These are phyloP conservation scores for Caenorhabditis sp. DNA, from an alignment of 2,888 invertebrate species.

Conservation along the genomic window DNA sequence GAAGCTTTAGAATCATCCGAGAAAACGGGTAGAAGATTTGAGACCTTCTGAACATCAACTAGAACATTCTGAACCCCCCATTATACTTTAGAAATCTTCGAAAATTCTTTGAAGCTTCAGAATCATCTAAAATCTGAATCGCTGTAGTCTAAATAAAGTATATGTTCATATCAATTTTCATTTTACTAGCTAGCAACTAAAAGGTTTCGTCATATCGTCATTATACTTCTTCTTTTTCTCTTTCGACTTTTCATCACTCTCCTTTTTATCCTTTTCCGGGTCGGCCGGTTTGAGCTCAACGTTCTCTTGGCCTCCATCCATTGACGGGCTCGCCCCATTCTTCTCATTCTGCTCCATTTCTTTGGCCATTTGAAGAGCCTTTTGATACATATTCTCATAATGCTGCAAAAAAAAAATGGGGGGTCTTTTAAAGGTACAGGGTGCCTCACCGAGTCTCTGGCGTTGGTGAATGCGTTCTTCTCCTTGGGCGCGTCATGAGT, in stretches of 20 bases:
- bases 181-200: constrained; percentile 47
- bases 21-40: too few species aligned
- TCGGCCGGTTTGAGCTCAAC: constrained; percentile 39
- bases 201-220: constrained; percentile 42
- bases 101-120: too few species aligned
- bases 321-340: constrained; percentile 19
- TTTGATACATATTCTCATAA: constrained; percentile 64
- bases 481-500: constrained; percentile 41
- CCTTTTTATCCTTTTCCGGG: constrained; percentile 44
- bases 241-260: constrained; percentile 44
- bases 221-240: constrained; percentile 45
- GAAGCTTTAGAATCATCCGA: too few species aligned
- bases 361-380: constrained; percentile 56
- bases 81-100: too few species aligned
- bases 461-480: constrained; percentile 48
- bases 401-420: too few species aligned
- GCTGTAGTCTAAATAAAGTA: too few species aligned
- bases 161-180: too few species aligned
- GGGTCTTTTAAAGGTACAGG: too few species aligned
- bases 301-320: constrained; percentile 15
- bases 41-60: too few species aligned
- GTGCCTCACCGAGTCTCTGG: constrained; percentile 41
- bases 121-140: too few species aligned
- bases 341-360: constrained; percentile 55
- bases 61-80: too few species aligned